Evolutionary conservation across 2,797 vertebrate genomes (phyloP), one percentile per base, ranked within the genome.

Genomic region (Chromobotia macracanthus): DNA sequence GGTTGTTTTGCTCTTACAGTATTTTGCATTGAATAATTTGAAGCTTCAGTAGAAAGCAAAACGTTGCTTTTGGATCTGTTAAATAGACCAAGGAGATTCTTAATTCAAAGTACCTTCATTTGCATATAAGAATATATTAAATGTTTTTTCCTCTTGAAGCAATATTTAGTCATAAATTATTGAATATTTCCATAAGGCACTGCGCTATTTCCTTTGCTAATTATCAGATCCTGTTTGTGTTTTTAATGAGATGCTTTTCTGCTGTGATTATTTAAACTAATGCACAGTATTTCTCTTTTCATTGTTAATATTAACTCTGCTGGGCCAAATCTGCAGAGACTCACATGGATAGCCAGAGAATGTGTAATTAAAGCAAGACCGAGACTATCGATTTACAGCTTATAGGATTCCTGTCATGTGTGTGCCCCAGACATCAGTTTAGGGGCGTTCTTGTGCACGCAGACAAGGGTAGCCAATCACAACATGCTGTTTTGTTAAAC

Each of bases 381-480:
- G 31, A 85, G 5, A 67, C 61, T 53, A 82, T 77, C 46, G 77
- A 86, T 80, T 73, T 65, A 71, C 25, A 72, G 58, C 74, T 38
- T 84, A 83, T 85, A 83, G 83, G 72, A 84, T 84, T 83, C 6
- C 35, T 76, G 72, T 87, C 70, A 74, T 81, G 75, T 78, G 51
- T 60, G 66, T 72, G 60, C 65, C 76, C 41, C 69, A 58, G 65
- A 80, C 73, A 60, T 77, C 75, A 77, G 67, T 84, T 63, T 83
- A 75, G 72, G 63, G 72, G 56, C 67, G 65, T 72, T 65, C 73
- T 72, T 78, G 38, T 70, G 60, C 53, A 35, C 46, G 25, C 67
- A 50, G 73, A 79, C 77, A 69, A 51, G 63, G 18, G 41, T 68
- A 19, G 75, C 23, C 28, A 6, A 23, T 56, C 67, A 31, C 58